Evolutionary conservation across 2,888 invertebrate genomes (phyloP).

Genomic region (Diaprepes abbreviatus): DNA sequence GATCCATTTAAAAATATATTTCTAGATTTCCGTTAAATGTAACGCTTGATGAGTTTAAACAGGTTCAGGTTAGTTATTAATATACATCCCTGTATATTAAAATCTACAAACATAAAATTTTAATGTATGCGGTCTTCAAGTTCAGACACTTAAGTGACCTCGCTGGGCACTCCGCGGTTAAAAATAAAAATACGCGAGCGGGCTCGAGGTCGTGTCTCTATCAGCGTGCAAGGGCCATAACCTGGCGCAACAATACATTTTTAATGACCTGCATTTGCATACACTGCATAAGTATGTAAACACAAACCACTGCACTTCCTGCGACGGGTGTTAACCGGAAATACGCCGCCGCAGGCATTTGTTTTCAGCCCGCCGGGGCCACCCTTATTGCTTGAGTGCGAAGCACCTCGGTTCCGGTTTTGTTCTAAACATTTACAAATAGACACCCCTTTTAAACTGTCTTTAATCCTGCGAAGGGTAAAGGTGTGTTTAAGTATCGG

Average conservation of each 20-base stretch:
- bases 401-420: constrained; percentile 41
- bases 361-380: constrained; percentile 51
- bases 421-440: constrained; percentile 46
- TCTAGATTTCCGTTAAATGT: too few relatives aligned
- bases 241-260: constrained; percentile 62
- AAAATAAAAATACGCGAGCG: constrained; percentile 7
- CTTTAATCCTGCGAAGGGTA: constrained; percentile 8
- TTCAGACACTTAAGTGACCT: background rate
- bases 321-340: constrained; percentile 62
- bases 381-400: constrained; percentile 39
- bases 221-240: constrained; percentile 54
- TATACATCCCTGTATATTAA: too few relatives aligned
- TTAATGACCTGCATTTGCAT: constrained; percentile 62
- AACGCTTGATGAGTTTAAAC: too few relatives aligned
- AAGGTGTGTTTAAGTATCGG: constrained; percentile 15
- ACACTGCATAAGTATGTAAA: constrained; percentile 62
- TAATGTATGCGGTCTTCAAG: background rate
- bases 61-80: too few relatives aligned
- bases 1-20: too few relatives aligned
- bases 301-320: constrained; percentile 63
- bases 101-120: too few relatives aligned
- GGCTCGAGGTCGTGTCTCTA: constrained; percentile 35
- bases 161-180: background rate
- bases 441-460: constrained; percentile 22
- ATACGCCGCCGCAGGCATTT: constrained; percentile 60